phyloP scores from a whole-genome alignment of 2,888 invertebrate genomes.

The Halictus ligatus region DNA sequence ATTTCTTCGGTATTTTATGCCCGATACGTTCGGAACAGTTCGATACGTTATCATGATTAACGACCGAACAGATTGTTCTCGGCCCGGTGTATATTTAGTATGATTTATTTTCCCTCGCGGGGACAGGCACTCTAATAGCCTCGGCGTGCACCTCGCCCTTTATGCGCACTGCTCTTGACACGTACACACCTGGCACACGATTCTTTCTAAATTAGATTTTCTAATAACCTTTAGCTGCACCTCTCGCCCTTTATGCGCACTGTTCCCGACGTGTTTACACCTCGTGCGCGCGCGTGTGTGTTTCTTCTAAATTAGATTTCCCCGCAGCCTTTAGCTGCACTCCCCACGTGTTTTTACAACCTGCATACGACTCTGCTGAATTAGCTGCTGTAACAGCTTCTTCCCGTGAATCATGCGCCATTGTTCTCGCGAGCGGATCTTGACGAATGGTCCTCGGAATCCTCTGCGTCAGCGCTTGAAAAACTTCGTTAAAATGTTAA shows the following conservation, averaged over 20 bases:
- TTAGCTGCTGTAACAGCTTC: not conserved
- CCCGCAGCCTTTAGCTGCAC: constrained; percentile 1
- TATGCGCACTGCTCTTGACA: constrained; percentile 3
- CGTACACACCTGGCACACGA: constrained; percentile 2
- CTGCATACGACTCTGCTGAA: not conserved
- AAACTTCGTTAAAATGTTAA: not conserved
- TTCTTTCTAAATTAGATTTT: constrained; percentile 10
- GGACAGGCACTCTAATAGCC: not conserved
- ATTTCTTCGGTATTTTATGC: not conserved
- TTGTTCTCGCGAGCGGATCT: not conserved
- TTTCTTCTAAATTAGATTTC: constrained; percentile 14
- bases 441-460: not conserved
- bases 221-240: constrained; percentile 15
- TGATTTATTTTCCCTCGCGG: not conserved
- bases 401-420: too few species aligned
- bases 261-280: constrained; percentile 1
- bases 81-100: not conserved
- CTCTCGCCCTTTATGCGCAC: constrained; percentile 8
- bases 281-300: not conserved
- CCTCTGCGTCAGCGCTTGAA: not conserved
- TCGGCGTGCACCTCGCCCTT: not conserved
- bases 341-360: not conserved
- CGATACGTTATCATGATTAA: not conserved
- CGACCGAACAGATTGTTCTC: not conserved
- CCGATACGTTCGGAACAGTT: not conserved